A percentile compares a stretch with the other conserved stretches of the same genome.
These are phyloP conservation scores for Haemorhous mexicanus DNA, from an alignment of 2,113 vertebrate species.

Conservation along the genomic window DNA sequence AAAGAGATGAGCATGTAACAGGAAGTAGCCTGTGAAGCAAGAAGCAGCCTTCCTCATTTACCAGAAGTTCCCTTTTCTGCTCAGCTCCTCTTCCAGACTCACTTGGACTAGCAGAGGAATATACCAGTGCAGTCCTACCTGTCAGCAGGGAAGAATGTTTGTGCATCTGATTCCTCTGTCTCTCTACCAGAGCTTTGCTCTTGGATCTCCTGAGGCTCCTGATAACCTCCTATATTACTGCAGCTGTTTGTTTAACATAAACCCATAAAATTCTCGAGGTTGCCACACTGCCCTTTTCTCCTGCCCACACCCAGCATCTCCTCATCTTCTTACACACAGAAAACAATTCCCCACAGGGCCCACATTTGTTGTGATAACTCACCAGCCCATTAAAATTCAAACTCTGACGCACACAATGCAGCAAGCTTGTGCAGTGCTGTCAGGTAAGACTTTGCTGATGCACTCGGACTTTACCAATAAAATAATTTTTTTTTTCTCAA, in stretches of 20 bases:
- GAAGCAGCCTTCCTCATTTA: constrained; percentile 29
- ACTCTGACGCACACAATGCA: neutral
- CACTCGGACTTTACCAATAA: neutral
- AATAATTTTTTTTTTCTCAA: neutral
- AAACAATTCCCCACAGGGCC: neutral
- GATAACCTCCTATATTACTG: constrained; percentile 14
- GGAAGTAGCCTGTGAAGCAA: constrained; percentile 54
- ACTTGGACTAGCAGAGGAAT: neutral
- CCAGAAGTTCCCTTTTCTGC: constrained; percentile 44
- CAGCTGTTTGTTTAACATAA: constrained; percentile 35
- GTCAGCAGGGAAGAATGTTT: neutral
- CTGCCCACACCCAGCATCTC: constrained; percentile 1
- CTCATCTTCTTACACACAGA: neutral
- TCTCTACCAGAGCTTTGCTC: neutral
- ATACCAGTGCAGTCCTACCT: neutral
- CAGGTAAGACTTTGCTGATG: neutral
- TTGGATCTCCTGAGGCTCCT: neutral
- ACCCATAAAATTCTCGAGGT: constrained; percentile 34
- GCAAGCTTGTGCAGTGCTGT: neutral
- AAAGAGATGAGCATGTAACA: neutral
- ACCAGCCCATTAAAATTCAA: neutral
- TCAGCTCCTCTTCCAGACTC: neutral
- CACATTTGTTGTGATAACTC: constrained; percentile 23
- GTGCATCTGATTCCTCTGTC: neutral
- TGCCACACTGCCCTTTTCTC: constrained; percentile 16